A percentile compares a stretch with the other conserved stretches of the same genome.
Evolutionary conservation across 2,797 vertebrate genomes (phyloP).

Genomic region (Botia kubotai): DNA sequence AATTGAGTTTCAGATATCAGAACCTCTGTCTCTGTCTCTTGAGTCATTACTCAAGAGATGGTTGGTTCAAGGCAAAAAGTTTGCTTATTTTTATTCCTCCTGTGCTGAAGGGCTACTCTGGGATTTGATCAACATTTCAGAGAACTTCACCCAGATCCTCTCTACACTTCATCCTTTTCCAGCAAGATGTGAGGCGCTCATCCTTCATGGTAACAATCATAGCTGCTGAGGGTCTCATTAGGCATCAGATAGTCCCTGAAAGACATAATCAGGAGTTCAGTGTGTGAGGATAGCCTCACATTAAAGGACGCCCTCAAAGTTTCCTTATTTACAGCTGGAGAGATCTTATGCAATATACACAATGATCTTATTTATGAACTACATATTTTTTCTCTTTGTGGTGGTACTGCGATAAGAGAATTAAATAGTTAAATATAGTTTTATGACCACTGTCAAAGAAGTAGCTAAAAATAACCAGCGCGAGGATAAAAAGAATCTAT

Average conservation of each 20-base stretch:
- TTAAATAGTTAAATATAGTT: constrained; percentile 49
- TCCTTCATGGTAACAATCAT: background rate
- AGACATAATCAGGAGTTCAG: background rate
- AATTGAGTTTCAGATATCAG: constrained; percentile 16
- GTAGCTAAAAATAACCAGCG: constrained; percentile 37
- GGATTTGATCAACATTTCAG: constrained; percentile 44
- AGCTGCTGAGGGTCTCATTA: background rate
- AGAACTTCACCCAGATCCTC: constrained; percentile 25
- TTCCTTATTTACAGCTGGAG: background rate
- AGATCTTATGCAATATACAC: background rate
- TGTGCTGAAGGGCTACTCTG: constrained; percentile 11
- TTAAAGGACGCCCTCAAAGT: background rate
- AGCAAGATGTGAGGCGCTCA: background rate
- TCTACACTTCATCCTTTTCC: constrained; percentile 11
- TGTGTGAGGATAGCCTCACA: background rate
- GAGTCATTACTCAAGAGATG: constrained; percentile 37
- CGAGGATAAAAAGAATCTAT: constrained; percentile 46
- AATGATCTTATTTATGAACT: background rate
- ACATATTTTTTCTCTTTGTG: background rate
- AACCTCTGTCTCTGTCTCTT: constrained; percentile 8
- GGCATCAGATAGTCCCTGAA: background rate
- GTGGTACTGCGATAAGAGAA: background rate
- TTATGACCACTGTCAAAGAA: constrained; percentile 33
- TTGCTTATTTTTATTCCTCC: constrained; percentile 25
- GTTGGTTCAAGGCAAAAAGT: constrained; percentile 30